Conservation (phyloP, 2,113 vertebrate species). For the Pagrus major region DNA sequence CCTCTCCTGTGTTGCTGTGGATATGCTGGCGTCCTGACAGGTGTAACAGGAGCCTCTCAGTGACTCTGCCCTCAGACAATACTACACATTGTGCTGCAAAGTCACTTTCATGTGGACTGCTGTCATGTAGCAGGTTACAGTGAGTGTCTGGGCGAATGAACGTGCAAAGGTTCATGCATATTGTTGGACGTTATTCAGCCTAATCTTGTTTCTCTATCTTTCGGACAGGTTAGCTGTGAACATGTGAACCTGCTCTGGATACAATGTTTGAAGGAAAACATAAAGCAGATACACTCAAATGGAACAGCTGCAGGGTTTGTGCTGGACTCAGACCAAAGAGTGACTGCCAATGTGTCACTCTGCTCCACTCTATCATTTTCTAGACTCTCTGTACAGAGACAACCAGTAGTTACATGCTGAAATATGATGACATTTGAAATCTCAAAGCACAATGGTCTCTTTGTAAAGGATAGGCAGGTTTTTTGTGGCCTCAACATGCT, state of each 20-base stretch:
- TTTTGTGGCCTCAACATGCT: constrained; percentile 1
- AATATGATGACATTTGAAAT: constrained; percentile 42
- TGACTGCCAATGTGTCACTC: constrained; percentile 40
- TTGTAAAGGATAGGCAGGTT: neutral
- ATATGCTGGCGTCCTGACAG: neutral
- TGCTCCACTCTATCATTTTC: constrained; percentile 44
- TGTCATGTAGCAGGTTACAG: neutral
- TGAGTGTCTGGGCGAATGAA: neutral
- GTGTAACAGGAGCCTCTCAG: constrained; percentile 13
- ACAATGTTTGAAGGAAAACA: neutral
- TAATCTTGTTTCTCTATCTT: neutral
- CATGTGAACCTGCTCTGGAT: neutral
- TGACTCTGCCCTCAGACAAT: constrained; percentile 28
- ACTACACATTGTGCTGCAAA: constrained; percentile 18
- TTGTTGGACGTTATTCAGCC: neutral
- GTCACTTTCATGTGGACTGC: neutral
- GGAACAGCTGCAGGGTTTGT: constrained; percentile 7
- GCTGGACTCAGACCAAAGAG: constrained; percentile 11
- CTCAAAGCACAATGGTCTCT: constrained; percentile 47
- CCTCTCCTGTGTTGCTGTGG: neutral
- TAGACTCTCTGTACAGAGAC: neutral
- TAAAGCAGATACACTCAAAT: neutral
- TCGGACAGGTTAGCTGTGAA: neutral
- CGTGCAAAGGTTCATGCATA: neutral
- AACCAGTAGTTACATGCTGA: constrained; percentile 40